Evolutionary conservation across 2,888 invertebrate species (phyloP).

Genomic region (Omphaloscelis lunosa): DNA sequence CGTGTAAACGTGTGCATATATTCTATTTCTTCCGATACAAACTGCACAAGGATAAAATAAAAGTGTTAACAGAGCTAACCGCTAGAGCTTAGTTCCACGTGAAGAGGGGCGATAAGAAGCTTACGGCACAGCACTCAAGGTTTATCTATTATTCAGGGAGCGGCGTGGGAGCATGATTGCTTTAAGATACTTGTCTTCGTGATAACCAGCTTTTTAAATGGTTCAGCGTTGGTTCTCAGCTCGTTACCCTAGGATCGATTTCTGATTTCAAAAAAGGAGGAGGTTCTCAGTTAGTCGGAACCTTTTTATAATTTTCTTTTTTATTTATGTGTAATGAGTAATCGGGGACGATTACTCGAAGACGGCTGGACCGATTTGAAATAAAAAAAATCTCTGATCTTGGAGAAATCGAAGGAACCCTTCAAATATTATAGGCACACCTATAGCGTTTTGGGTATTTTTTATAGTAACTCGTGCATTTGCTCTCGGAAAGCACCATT

Average conservation of each 20-base stretch:
- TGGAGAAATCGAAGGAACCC: too few relatives aligned
- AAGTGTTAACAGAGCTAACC: slow-evolving; percentile 15
- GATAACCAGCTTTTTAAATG: slow-evolving; percentile 14
- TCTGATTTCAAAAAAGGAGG: too few relatives aligned
- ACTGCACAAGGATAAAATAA: slow-evolving; percentile 18
- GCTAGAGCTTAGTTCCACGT: slow-evolving; percentile 22
- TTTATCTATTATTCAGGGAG: slow-evolving; percentile 50
- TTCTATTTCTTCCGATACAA: slow-evolving; percentile 2
- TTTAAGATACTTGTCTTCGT: slow-evolving; percentile 30
- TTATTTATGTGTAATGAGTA: too few relatives aligned
- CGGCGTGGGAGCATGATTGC: slow-evolving; percentile 20
- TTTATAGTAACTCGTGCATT: too few relatives aligned
- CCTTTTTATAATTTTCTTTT: too few relatives aligned
- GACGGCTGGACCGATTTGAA: too few relatives aligned
- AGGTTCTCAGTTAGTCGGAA: too few relatives aligned
- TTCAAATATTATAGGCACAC: too few relatives aligned
- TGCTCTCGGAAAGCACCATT: too few relatives aligned
- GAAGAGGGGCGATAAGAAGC: slow-evolving; percentile 47
- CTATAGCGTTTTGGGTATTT: too few relatives aligned
- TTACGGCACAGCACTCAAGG: slow-evolving; percentile 41
- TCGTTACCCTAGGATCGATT: neutral
- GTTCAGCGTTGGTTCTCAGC: neutral
- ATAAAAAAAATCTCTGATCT: too few relatives aligned
- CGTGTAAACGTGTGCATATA: neutral
- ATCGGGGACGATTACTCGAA: too few relatives aligned